Evolutionary conservation across 2,797 vertebrate species (phyloP).

Genomic region (Chelon auratus): DNA sequence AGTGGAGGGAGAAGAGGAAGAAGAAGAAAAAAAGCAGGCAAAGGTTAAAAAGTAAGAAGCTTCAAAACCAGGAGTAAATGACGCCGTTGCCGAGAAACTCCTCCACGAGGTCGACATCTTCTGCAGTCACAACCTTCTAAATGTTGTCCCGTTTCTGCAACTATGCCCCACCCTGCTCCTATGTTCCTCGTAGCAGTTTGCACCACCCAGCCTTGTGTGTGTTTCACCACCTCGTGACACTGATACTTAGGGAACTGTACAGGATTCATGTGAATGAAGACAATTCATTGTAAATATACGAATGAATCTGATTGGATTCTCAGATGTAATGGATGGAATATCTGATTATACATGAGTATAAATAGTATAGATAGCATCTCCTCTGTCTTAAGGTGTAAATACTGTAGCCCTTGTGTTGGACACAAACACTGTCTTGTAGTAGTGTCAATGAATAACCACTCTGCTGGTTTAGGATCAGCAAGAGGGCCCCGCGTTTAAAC

Average conservation of each 20-base stretch:
- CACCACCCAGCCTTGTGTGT: conserved; percentile 55
- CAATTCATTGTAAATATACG: conserved; percentile 67
- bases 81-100: conserved; percentile 78
- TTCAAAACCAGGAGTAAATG: conserved; percentile 72
- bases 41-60: conserved; percentile 7
- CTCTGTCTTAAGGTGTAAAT: conserved; percentile 70
- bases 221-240: conserved; percentile 52
- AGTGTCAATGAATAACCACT: conserved; percentile 20
- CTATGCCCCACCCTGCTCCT: background rate
- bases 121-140: conserved; percentile 46
- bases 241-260: conserved; percentile 46
- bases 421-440: conserved; percentile 23
- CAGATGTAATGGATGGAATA: conserved; percentile 64
- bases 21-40: background rate
- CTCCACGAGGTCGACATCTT: conserved; percentile 52
- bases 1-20: background rate
- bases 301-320: conserved; percentile 46
- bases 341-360: conserved; percentile 68
- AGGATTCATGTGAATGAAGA: conserved; percentile 47
- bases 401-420: conserved; percentile 45
- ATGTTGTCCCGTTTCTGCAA: conserved; percentile 42
- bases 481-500: conserved; percentile 30
- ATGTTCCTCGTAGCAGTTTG: conserved; percentile 36
- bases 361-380: conserved; percentile 69
- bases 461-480: conserved; percentile 44